A percentile compares a stretch with the other conserved stretches of the same genome.
phyloP scores from a whole-genome alignment of 2,888 invertebrate species.

The Nomada fucata region DNA sequence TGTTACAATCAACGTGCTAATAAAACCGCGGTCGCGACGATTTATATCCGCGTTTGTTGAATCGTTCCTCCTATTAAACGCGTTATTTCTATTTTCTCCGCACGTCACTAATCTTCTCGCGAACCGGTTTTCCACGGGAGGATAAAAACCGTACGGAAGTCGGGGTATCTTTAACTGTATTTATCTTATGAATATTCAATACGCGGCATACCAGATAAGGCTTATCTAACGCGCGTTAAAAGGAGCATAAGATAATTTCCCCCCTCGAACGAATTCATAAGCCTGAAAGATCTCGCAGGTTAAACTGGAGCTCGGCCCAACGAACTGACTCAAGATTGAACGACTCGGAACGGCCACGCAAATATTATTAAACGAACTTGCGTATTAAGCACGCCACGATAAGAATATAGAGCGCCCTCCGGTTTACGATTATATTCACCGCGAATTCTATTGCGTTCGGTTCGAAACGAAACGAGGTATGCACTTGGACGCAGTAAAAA shows the following conservation, averaged over 20 bases:
- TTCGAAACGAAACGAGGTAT: not conserved
- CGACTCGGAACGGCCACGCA: not conserved
- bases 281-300: not conserved
- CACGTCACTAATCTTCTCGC: not conserved
- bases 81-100: conserved; percentile 12
- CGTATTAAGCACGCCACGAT: no score
- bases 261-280: not conserved
- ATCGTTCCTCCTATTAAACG: not conserved
- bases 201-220: conserved; percentile 17
- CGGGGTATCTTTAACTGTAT: not conserved
- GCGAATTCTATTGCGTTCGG: not conserved
- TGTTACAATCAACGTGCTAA: no score
- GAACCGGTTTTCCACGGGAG: conserved; percentile 25
- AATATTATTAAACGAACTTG: not conserved
- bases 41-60: not conserved
- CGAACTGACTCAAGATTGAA: not conserved
- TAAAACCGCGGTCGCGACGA: not conserved
- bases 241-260: not conserved
- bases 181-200: conserved; percentile 7
- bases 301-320: not conserved
- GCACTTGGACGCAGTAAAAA: not conserved
- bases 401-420: no score
- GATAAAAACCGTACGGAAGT: not conserved
- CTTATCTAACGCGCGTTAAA: not conserved
- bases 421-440: not conserved